These are phyloP conservation scores for Nemapogon koenigi DNA, from an alignment of 2,888 invertebrate genomes.

Conservation along the genomic window DNA sequence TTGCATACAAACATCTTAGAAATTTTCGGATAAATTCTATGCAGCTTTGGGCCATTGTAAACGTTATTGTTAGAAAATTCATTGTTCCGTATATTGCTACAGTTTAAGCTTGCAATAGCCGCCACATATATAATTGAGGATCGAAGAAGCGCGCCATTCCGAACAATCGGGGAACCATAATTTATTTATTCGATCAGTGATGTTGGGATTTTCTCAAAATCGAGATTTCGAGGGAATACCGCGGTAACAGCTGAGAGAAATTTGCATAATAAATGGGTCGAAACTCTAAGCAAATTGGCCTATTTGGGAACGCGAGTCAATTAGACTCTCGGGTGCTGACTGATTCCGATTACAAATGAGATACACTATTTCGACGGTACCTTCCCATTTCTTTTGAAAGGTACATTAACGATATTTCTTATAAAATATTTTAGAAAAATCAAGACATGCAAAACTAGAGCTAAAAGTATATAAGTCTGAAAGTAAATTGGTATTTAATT, in stretches of 20 bases:
- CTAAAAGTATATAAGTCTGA: too few species aligned
- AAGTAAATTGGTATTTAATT: too few species aligned
- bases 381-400: too few species aligned
- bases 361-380: too few species aligned
- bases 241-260: constrained; percentile 34
- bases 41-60: too few species aligned
- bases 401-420: too few species aligned
- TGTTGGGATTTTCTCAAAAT: constrained; percentile 14
- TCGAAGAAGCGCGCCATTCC: constrained; percentile 14
- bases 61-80: constrained; percentile 3
- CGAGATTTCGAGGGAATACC: constrained; percentile 15
- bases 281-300: constrained; percentile 21
- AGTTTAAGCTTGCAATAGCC: constrained; percentile 5
- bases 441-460: too few species aligned
- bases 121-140: constrained; percentile 21
- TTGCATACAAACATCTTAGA: too few species aligned
- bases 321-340: constrained; percentile 27
- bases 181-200: constrained; percentile 28
- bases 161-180: constrained; percentile 11
- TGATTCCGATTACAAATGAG: constrained; percentile 9
- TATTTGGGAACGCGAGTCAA: constrained; percentile 29
- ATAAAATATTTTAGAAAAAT: too few species aligned
- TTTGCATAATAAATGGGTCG: constrained; percentile 37
- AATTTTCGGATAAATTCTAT: too few species aligned
- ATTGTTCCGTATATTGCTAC: constrained; percentile 7